phyloP scores from a whole-genome alignment of 2,113 vertebrate genomes.

The Ictalurus punctatus region DNA sequence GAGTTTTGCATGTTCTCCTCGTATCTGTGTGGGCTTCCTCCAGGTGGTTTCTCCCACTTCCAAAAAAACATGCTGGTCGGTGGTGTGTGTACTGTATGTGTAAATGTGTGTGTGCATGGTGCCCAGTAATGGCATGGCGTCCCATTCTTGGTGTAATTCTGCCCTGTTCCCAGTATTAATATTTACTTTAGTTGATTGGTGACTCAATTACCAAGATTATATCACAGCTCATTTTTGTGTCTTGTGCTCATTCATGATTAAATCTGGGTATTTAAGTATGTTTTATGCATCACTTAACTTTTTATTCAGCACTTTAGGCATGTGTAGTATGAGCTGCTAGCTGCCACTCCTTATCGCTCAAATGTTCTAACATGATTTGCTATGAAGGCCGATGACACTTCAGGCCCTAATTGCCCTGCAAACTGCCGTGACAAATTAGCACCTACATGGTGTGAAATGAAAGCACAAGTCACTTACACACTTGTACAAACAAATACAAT shows the following conservation, averaged over 20 bases:
- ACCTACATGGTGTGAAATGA: constrained; percentile 43
- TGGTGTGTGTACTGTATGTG: not conserved
- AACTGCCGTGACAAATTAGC: constrained; percentile 58
- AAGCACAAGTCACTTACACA: constrained; percentile 57
- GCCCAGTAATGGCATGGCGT: not conserved
- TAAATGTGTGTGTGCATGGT: not conserved
- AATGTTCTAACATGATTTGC: constrained; percentile 50
- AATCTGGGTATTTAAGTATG: not conserved
- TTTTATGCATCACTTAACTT: constrained; percentile 2
- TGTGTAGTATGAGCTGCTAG: constrained; percentile 36
- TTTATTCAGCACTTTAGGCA: constrained; percentile 9
- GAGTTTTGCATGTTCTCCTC: not conserved
- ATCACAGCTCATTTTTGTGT: constrained; percentile 10
- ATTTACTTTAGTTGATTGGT: not conserved
- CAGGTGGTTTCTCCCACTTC: not conserved
- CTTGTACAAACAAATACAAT: constrained; percentile 15
- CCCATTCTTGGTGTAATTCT: not conserved
- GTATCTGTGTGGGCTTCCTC: not conserved
- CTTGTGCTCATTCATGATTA: not conserved
- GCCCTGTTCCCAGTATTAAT: not conserved
- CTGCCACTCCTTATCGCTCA: constrained; percentile 48
- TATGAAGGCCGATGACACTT: constrained; percentile 50
- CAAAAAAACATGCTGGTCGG: not conserved
- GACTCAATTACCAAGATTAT: not conserved
- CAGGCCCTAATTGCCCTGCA: constrained; percentile 54